Conservation (phyloP, 2,113 vertebrate species). For the Bolborhynchus lineola region DNA sequence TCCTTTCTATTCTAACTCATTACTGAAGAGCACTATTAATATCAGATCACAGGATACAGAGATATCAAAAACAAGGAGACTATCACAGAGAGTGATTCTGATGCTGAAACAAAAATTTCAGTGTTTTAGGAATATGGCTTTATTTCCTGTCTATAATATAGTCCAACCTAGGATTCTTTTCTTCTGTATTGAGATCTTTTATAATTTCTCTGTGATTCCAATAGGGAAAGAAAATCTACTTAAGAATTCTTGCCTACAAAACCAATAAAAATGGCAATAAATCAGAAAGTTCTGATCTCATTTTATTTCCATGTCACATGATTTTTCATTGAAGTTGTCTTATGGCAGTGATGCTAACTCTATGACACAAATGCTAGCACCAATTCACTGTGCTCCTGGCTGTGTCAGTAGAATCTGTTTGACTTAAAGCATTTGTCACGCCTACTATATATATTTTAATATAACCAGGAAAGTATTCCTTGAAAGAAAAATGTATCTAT, state of each 20-base stretch:
- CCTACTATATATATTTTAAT: neutral
- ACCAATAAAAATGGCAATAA: neutral
- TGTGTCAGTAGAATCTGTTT: neutral
- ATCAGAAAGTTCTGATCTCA: neutral
- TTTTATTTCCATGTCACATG: neutral
- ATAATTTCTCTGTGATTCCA: neutral
- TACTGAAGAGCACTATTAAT: neutral
- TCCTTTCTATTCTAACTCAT: neutral
- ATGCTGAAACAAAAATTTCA: neutral
- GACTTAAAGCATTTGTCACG: neutral
- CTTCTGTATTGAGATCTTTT: neutral
- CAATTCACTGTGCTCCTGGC: neutral
- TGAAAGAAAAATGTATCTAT: neutral
- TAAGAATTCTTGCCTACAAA: neutral
- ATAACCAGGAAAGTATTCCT: neutral
- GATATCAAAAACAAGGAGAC: neutral
- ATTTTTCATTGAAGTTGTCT: neutral
- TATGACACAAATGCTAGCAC: neutral
- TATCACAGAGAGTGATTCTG: neutral
- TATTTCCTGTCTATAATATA: neutral
- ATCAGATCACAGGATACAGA: neutral
- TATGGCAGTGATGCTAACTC: neutral
- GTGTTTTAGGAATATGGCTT: neutral
- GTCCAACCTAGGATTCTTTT: neutral
- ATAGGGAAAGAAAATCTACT: neutral